These are phyloP conservation scores for Tuberolachnus salignus DNA, from an alignment of 2,888 invertebrate species.

Conservation along the genomic window DNA sequence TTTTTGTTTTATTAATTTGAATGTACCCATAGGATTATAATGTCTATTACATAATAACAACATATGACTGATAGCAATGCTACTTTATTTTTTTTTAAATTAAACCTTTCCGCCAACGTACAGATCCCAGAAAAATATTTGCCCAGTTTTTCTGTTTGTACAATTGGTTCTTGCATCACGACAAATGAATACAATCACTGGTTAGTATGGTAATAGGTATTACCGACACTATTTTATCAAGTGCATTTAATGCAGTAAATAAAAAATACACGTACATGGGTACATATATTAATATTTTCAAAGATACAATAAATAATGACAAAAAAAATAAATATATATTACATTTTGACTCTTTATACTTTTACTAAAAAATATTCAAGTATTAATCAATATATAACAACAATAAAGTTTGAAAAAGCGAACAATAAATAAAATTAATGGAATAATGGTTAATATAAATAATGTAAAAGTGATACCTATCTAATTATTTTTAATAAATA, in stretches of 20 bases:
- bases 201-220: too few species aligned
- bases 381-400: conserved; percentile 43
- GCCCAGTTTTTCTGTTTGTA: too few species aligned
- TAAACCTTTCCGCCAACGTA: too few species aligned
- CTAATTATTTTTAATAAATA: conserved; percentile 37
- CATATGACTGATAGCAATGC: too few species aligned
- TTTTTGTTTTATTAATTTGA: too few species aligned
- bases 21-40: too few species aligned
- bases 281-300: conserved; percentile 18
- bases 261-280: not conserved
- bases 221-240: not conserved
- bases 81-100: too few species aligned
- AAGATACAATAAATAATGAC: conserved; percentile 31
- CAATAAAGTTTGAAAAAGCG: conserved; percentile 53
- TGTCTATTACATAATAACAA: too few species aligned
- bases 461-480: conserved; percentile 24
- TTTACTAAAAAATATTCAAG: conserved; percentile 46
- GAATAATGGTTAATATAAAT: conserved; percentile 47
- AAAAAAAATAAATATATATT: conserved; percentile 45
- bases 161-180: too few species aligned
- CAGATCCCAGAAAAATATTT: too few species aligned
- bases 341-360: conserved; percentile 30
- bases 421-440: conserved; percentile 53
- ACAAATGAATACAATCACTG: too few species aligned
- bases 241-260: conserved; percentile 1